Conservation (phyloP, 1,140 invertebrate genomes). For the Heliconius congener region DNA sequence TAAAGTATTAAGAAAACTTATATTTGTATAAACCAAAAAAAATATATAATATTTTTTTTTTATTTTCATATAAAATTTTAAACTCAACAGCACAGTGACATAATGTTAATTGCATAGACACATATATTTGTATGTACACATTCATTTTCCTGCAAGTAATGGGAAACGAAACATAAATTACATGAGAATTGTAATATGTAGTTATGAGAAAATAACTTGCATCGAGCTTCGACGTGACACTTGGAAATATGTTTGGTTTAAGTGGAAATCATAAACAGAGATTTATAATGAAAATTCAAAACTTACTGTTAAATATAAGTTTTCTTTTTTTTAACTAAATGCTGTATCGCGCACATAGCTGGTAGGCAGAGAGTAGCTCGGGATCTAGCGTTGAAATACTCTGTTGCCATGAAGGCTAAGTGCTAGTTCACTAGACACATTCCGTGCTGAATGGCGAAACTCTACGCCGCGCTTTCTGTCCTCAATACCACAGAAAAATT, state of each 20-base stretch:
- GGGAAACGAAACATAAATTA: slow-evolving; percentile 10
- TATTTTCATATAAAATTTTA: not conserved
- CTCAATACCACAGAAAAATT: too few species aligned
- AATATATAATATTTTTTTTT: too few species aligned
- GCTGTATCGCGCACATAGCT: not conserved
- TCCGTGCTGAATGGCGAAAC: too few species aligned
- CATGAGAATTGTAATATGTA: not conserved
- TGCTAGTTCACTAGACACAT: too few species aligned
- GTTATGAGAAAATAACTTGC: slow-evolving; percentile 3
- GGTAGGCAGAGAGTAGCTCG: not conserved
- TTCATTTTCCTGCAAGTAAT: slow-evolving; percentile 5
- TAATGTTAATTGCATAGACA: not conserved
- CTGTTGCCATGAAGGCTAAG: not conserved
- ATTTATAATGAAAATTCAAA: not conserved
- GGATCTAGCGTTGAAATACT: not conserved
- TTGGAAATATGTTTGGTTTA: not conserved
- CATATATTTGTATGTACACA: not conserved
- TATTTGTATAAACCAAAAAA: too few species aligned
- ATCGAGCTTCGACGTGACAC: slow-evolving; percentile 1
- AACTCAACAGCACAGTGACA: not conserved
- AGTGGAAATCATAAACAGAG: not conserved
- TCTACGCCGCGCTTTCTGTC: too few species aligned
- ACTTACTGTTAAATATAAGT: too few species aligned
- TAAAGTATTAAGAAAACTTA: too few species aligned
- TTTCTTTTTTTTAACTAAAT: not conserved